Evolutionary conservation across 1,140 invertebrate species (phyloP).

Genomic region (Trichomalopsis sarcophagae): DNA sequence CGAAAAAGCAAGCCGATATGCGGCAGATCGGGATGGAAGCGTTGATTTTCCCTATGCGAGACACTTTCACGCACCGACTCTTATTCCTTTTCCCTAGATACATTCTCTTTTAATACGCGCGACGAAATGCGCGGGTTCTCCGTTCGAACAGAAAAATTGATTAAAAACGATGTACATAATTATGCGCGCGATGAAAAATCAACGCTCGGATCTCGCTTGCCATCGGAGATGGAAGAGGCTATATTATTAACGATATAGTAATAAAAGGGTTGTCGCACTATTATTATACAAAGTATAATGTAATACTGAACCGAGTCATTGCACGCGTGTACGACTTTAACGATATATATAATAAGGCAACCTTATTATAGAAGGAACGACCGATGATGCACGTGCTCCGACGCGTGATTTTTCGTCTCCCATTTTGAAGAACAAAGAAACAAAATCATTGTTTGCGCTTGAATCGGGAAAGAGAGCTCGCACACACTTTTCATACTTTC

Average conservation of each 20-base stretch:
- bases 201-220: neutral
- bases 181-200: neutral
- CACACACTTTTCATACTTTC: slow-evolving; percentile 11
- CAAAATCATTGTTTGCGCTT: neutral
- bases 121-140: too few species aligned
- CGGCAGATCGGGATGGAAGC: neutral
- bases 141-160: too few species aligned
- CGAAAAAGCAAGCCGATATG: too few species aligned
- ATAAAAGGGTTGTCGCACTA: neutral
- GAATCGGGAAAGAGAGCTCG: neutral
- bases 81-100: neutral
- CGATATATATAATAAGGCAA: neutral
- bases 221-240: neutral
- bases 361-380: neutral
- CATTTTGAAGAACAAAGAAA: neutral
- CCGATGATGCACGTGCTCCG: neutral
- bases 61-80: neutral
- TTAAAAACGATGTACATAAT: neutral
- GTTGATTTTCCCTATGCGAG: neutral
- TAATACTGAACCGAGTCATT: neutral
- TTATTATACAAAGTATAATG: neutral
- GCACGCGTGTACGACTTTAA: neutral
- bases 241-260: neutral
- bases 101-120: too few species aligned
- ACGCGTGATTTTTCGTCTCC: neutral